These are phyloP conservation scores for Pocillopora verrucosa DNA, from an alignment of 64 coral and sea anemone genomes.

Conservation along the genomic window DNA sequence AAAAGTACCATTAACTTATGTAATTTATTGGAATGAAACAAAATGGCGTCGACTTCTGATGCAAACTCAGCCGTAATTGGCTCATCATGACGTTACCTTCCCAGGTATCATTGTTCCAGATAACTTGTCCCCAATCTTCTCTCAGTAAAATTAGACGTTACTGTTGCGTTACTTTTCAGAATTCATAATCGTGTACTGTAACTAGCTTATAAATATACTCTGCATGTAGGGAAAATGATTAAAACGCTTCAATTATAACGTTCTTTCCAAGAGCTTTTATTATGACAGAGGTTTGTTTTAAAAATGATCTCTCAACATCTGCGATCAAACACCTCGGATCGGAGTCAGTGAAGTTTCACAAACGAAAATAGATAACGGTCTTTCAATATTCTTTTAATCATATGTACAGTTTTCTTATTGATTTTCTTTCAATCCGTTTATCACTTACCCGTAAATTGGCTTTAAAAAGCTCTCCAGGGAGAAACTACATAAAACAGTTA, in stretches of 20 bases:
- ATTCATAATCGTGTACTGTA: no score
- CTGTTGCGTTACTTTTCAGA: neutral
- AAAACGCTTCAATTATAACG: no score
- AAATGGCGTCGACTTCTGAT: slow-evolving; percentile 41
- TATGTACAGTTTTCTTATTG: neutral
- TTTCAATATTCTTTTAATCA: neutral
- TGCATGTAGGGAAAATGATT: no score
- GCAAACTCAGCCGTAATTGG: slow-evolving; percentile 37
- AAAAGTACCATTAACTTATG: neutral
- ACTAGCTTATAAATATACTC: no score
- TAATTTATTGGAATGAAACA: neutral
- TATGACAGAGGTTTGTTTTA: no score
- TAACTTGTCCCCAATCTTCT: neutral
- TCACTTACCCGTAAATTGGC: neutral
- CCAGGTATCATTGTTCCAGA: neutral
- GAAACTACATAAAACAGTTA: neutral
- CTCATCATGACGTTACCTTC: slow-evolving; percentile 58
- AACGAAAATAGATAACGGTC: no score
- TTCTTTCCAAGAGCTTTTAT: no score
- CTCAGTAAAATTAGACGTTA: no score
- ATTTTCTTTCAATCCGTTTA: neutral
- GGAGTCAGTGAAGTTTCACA: no score
- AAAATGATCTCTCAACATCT: neutral
- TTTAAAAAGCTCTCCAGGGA: neutral
- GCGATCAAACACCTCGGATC: neutral